Conservation (phyloP, 2,113 vertebrate species). For the Oncorhynchus mykiss region DNA sequence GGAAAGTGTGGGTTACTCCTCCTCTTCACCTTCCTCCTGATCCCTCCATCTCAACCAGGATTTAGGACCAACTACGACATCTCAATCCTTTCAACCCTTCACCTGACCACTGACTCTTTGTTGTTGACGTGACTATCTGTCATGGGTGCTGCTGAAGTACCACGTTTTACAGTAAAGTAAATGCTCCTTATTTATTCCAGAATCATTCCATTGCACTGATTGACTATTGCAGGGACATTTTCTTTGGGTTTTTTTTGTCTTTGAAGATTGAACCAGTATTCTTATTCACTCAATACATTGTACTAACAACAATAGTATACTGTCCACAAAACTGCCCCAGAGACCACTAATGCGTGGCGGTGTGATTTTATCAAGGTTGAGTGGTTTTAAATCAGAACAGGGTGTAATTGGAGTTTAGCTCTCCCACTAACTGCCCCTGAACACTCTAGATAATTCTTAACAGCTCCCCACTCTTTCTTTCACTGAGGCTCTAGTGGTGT, state of each 20-base stretch:
- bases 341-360: conserved; percentile 41
- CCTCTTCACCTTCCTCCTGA: background rate
- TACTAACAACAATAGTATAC: conserved; percentile 1
- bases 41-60: conserved; percentile 9
- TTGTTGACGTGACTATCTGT: background rate
- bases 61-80: background rate
- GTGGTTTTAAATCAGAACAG: conserved; percentile 54
- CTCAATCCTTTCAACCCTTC: background rate
- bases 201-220: too few relatives aligned
- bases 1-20: conserved; percentile 12
- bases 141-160: background rate
- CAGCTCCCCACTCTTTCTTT: conserved; percentile 42
- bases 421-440: conserved; percentile 65
- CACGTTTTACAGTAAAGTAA: background rate
- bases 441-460: conserved; percentile 65
- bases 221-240: background rate
- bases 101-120: background rate
- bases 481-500: conserved; percentile 45
- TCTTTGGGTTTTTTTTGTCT: background rate
- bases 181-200: background rate
- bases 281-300: too few relatives aligned
- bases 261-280: background rate
- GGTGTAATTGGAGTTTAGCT: conserved; percentile 67
- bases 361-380: conserved; percentile 58
- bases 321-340: conserved; percentile 31